A percentile compares a stretch with the other conserved stretches of the same genome.
These are phyloP conservation scores for Leptodactylus fuscus DNA, from an alignment of 2,113 vertebrate species.

Conservation along the genomic window DNA sequence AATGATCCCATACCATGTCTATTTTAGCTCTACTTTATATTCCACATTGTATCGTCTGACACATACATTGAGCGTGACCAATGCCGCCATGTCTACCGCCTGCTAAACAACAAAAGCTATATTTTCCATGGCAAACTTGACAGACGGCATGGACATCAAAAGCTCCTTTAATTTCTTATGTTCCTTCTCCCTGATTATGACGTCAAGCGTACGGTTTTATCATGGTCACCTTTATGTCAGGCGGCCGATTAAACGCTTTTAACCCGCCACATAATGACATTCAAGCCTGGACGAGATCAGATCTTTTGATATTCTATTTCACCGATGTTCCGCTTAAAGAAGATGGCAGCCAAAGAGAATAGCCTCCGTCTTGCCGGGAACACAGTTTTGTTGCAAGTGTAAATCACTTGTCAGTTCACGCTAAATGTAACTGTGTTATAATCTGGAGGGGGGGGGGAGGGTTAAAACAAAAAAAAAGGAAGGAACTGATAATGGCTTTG, in stretches of 20 bases:
- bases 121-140: neutral
- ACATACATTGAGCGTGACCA: neutral
- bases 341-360: slow-evolving; percentile 87
- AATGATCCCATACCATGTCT: too few relatives aligned
- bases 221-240: slow-evolving; percentile 88
- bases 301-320: slow-evolving; percentile 84
- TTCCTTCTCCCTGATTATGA: slow-evolving; percentile 64
- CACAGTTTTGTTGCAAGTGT: slow-evolving; percentile 87
- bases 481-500: slow-evolving; percentile 98
- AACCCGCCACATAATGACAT: slow-evolving; percentile 82
- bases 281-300: slow-evolving; percentile 83
- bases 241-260: slow-evolving; percentile 77
- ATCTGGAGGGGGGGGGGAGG: slow-evolving; percentile 69
- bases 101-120: neutral
- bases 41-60: neutral
- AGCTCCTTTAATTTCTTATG: neutral
- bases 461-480: slow-evolving; percentile 73
- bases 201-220: slow-evolving; percentile 78
- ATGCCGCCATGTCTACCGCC: neutral
- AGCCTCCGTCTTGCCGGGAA: slow-evolving; percentile 82
- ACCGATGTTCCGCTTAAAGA: slow-evolving; percentile 90
- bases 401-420: slow-evolving; percentile 97
- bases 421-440: slow-evolving; percentile 88
- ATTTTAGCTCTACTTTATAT: neutral
- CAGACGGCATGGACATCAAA: neutral